Base-by-base conservation (phyloP, 2,888 invertebrate species). In the Habrosyne pyritoides region DNA sequence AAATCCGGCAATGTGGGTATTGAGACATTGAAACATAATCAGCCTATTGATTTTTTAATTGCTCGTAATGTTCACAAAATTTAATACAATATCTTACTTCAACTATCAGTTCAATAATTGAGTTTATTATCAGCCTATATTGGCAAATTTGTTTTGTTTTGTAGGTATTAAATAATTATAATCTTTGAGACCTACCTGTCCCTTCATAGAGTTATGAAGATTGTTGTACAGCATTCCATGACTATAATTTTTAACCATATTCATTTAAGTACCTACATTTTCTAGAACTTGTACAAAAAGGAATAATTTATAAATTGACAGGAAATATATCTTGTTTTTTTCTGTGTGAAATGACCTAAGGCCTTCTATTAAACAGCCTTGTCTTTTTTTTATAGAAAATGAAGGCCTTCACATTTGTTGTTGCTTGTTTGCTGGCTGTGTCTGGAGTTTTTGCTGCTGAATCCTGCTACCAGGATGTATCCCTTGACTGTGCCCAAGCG, bases 381-480 rank as follows among this genome's bases (percentile, higher is more conserved):
- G 28, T 6, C 56, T 47, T 24, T 67, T 55, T 57, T 36, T 64
- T 66, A 0, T 58, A 87, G 84, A 77, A 94, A 80, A 95, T 96
- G 96, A 95, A 94, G 92, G 75, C 86, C 63, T 79, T 94, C 60
- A 79, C 89, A 64, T 75, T 93, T 69, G 73, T 94, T 51, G 77
- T 88, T 48, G 70, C 89, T 52, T 83, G 94, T 71, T 79, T 94
- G 57, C 83, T 93, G 71, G 86, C 93, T 10, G 64, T 94, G 57
- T 82, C 94, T 18, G 89, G 93, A 24, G 87, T 89, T 59, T 74
- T 87, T 47, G 91, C 93, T 7, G 90, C 90, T 2, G 94, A 95
- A 56, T 93, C 89, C 54, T 96, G 96, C 84, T 95, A 94, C 79
- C 91, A 90, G 28, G 93, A 94, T 66, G 93, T 94, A 0, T 88